Base-by-base conservation (phyloP, 2,113 vertebrate species). In the Parus major region DNA sequence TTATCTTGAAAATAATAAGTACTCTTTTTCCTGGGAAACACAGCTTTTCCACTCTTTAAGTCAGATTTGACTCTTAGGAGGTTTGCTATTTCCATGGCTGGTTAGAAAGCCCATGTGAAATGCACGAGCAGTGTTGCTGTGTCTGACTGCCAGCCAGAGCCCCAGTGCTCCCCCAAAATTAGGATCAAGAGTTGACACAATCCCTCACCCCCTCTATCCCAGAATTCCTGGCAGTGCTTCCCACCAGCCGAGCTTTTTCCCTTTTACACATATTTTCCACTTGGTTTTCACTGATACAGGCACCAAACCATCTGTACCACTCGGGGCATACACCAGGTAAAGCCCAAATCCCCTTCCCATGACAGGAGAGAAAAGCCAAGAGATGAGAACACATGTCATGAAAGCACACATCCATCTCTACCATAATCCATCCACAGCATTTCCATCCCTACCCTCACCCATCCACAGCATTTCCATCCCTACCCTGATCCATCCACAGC, bases 41-140 rank as follows among this genome's bases (percentile, higher is more conserved):
- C 12, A 82, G 33, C 8, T 68, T 78, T 66, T 55, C 16, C n/a
- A 42, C 5, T 3, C 29, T 55, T 55, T 4, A 2, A 44, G 23
- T 3, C 5, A 82, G 69, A 59, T 21, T 5, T 46, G 35, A 18
- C 42, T 28, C 49, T 24, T 19, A 24, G 24, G 36, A 39, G 29
- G 7, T 66, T 89, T 92, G 63, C 9, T 50, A 2, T 42, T 56
- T 14, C 53, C 5, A 0, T 4, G 15, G 39, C 72, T 66, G 75
- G 20, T n/a, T 11, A 27, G 68, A 66, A 33, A 73, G 21, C 0
- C 11, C 22, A 10, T 0, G 0, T 24, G 23, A 28, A 46, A 29
- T 7, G 28, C 10, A n/a, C 1, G 6, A 10, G 11, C 27, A 29
- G 10, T 33, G 52, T 12, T 29, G 42, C 14, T 31, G 36, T 11